Percentiles rank a stretch among this genome's conserved stretches.
These are phyloP conservation scores for Passerculus sandwichensis DNA, from an alignment of 2,797 vertebrate genomes.

Conservation along the genomic window DNA sequence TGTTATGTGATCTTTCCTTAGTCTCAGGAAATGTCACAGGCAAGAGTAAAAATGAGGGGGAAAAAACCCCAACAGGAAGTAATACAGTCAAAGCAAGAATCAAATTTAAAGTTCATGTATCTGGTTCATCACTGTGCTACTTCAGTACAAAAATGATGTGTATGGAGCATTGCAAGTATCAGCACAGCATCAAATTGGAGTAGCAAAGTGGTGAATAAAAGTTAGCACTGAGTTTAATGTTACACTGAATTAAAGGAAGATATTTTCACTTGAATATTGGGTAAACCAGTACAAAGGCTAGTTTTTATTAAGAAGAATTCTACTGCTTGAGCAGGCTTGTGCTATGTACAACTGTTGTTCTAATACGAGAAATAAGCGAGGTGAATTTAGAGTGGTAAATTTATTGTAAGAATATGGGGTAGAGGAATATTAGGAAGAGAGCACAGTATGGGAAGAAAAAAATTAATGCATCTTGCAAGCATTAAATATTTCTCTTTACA, in stretches of 20 bases:
- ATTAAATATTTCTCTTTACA: neutral
- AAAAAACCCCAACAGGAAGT: fast-evolving
- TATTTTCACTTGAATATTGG: neutral
- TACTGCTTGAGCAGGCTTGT: fast-evolving
- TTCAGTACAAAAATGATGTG: neutral
- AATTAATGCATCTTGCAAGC: neutral
- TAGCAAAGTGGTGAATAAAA: neutral
- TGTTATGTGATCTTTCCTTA: neutral
- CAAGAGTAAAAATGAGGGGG: neutral
- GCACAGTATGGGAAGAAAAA: neutral
- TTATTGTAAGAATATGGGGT: neutral
- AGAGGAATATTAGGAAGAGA: neutral
- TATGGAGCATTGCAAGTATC: neutral
- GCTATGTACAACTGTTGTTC: neutral
- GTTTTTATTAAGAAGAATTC: neutral
- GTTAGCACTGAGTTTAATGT: neutral
- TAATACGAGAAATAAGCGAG: fast-evolving
- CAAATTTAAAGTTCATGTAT: neutral
- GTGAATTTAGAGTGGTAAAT: neutral
- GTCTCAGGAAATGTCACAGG: neutral
- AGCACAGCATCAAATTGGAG: neutral
- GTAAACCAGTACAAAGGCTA: neutral
- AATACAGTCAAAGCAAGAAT: neutral
- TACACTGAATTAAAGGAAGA: neutral
- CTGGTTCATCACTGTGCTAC: neutral